Evolutionary conservation across 2,797 vertebrate genomes (phyloP).

Genomic region (Vireo griseus): DNA sequence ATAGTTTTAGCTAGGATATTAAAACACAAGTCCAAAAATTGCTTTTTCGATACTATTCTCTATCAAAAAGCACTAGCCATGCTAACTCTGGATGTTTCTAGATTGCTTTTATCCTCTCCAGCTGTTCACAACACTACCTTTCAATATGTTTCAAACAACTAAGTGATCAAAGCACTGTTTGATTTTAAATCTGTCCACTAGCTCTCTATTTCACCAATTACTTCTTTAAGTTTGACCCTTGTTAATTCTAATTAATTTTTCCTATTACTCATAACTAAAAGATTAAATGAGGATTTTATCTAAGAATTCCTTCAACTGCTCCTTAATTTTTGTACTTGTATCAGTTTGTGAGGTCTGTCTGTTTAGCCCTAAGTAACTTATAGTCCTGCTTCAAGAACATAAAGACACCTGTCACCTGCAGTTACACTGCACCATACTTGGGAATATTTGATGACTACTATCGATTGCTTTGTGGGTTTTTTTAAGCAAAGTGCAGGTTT

Average conservation of each 20-base stretch:
- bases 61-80: neutral
- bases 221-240: neutral
- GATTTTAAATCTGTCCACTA: neutral
- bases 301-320: neutral
- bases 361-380: neutral
- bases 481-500: neutral
- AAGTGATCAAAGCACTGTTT: neutral
- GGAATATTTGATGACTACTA: neutral
- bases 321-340: neutral
- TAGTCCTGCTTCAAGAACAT: neutral
- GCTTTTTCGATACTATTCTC: neutral
- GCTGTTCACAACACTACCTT: neutral
- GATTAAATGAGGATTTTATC: neutral
- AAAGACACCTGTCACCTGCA: neutral
- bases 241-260: neutral
- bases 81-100: neutral
- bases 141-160: neutral
- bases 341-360: neutral
- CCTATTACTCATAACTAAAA: neutral
- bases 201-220: neutral
- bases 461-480: neutral
- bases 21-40: neutral
- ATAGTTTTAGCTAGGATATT: neutral
- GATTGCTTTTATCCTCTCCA: neutral
- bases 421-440: neutral